Percentiles rank a stretch among this genome's conserved stretches.
Evolutionary conservation across 2,888 invertebrate species (phyloP).

Genomic region (Acanthosepion esculentum): DNA sequence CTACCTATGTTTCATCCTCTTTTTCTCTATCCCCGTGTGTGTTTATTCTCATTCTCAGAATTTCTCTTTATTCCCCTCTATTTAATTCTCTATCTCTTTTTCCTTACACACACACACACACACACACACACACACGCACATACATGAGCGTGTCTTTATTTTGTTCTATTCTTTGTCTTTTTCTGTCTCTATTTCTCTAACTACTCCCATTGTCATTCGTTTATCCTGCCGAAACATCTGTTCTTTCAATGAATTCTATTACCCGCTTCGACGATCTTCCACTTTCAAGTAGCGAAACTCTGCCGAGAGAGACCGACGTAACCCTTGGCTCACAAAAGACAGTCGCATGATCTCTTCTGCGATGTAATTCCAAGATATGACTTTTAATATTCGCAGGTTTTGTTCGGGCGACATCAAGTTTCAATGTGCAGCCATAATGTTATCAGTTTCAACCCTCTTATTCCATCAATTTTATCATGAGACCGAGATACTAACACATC

Average conservation of each 20-base stretch:
- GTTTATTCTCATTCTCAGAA: no score
- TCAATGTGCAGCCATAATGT: conserved; percentile 20
- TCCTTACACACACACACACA: no score
- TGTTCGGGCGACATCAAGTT: not conserved
- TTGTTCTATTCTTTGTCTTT: not conserved
- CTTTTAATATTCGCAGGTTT: conserved; percentile 33
- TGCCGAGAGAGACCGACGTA: not conserved
- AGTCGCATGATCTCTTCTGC: not conserved
- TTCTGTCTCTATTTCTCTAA: not conserved
- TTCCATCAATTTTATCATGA: not conserved
- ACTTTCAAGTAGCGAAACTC: not conserved
- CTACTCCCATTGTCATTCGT: not conserved
- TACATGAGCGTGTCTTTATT: no score
- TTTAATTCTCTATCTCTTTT: no score
- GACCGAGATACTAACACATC: no score
- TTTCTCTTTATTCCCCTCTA: no score
- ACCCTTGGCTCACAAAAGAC: conserved; percentile 33
- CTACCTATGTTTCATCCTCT: no score
- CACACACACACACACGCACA: no score
- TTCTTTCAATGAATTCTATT: not conserved
- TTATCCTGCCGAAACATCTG: not conserved
- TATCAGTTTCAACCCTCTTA: not conserved
- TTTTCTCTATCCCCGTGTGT: no score
- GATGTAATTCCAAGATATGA: not conserved
- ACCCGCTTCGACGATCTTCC: not conserved